Conservation (phyloP, 2,113 vertebrate genomes). For the Osmerus eperlanus region DNA sequence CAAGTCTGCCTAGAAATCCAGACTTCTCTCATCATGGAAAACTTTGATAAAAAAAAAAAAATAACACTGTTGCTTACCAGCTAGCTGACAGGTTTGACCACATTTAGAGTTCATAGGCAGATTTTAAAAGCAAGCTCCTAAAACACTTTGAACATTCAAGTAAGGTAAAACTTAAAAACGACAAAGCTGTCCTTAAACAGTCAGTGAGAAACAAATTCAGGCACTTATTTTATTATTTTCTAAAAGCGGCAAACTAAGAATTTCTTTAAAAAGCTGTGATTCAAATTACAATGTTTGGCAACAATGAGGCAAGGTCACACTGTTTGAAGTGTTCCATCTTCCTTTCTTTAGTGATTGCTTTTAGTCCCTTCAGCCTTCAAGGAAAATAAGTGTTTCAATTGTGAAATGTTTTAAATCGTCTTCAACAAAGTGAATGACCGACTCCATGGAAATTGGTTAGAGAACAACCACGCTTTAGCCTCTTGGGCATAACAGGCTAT, state of each 20-base stretch:
- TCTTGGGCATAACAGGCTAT: slow-evolving; percentile 51
- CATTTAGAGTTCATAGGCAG: slow-evolving; percentile 69
- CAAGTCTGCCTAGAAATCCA: slow-evolving; percentile 36
- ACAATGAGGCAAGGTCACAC: slow-evolving; percentile 63
- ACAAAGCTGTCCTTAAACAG: slow-evolving; percentile 83
- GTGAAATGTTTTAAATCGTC: slow-evolving; percentile 48
- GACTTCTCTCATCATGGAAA: slow-evolving; percentile 48
- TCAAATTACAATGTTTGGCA: slow-evolving; percentile 79
- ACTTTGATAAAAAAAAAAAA: slow-evolving; percentile 29
- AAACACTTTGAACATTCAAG: slow-evolving; percentile 92
- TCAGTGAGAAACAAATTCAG: slow-evolving; percentile 92
- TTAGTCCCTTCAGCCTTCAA: slow-evolving; percentile 64
- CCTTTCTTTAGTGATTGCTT: slow-evolving; percentile 48
- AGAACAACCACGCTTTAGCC: slow-evolving; percentile 44
- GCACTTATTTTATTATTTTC: slow-evolving; percentile 89
- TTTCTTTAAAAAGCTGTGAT: slow-evolving; percentile 63
- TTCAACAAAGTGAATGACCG: slow-evolving; percentile 32
- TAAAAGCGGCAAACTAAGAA: slow-evolving; percentile 72
- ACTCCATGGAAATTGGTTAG: slow-evolving; percentile 28
- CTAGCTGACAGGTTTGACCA: slow-evolving; percentile 57
- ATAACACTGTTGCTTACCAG: slow-evolving; percentile 49
- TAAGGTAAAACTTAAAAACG: slow-evolving; percentile 78
- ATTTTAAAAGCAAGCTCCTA: slow-evolving; percentile 86
- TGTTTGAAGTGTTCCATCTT: slow-evolving; percentile 48
- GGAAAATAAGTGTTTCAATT: slow-evolving; percentile 62